Conservation (phyloP, 1,140 invertebrate genomes). For the Lamellibrachia luymesi region DNA sequence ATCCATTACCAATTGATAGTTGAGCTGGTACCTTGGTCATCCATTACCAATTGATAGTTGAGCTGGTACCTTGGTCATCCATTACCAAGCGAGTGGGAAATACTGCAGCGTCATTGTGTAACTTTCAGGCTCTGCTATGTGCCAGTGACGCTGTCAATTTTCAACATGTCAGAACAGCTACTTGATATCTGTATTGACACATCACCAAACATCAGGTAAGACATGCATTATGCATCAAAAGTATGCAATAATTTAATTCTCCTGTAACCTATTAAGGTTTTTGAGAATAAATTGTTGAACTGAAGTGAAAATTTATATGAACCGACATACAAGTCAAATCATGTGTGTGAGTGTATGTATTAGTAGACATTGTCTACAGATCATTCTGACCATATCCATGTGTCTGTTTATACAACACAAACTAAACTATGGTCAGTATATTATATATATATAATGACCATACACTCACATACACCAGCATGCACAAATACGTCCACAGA, state of each 20-base stretch:
- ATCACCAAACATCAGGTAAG: conserved; percentile 43
- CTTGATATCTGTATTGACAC: conserved; percentile 46
- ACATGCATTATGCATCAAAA: background rate
- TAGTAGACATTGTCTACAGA: no score
- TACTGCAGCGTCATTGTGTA: background rate
- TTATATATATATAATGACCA: no score
- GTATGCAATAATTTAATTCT: background rate
- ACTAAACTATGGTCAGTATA: no score
- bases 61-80: background rate
- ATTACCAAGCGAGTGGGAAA: background rate
- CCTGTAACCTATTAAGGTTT: no score
- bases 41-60: background rate
- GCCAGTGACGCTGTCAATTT: conserved; percentile 41
- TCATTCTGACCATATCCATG: no score
- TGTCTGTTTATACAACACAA: no score
- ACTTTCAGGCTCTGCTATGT: conserved; percentile 45
- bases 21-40: background rate
- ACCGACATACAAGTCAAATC: no score
- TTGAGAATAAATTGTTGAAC: no score
- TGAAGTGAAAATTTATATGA: no score
- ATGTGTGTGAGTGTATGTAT: no score
- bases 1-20: background rate
- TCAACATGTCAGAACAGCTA: conserved; percentile 42
- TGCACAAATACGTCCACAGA: no score
- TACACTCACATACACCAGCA: no score